Evolutionary conservation across 2,888 invertebrate species (phyloP), one percentile per base, ranked within the genome.

Genomic region (Junonia oenone): DNA sequence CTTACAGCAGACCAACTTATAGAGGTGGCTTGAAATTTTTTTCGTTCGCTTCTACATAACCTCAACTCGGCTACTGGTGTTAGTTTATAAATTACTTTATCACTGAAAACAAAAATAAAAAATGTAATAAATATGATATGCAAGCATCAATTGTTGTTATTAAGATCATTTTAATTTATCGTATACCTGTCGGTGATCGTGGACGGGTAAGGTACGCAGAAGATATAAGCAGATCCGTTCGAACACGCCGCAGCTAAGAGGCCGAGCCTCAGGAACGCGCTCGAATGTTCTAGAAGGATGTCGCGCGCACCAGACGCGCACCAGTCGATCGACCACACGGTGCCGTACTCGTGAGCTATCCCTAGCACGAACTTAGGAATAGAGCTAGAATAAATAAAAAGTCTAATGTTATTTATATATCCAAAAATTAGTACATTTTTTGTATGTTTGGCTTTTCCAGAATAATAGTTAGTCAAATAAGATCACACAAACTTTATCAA

Each of bases 271-370:
- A 69, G 69, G 2, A 76, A 55, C 35, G 59, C 62, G 0, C 52
- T 33, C 22, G 54, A 48, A 37, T 63, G 46, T 5, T 45, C 51
- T 0, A 50, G 59, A 11, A 31, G 67, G 0, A 6, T 4, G 55
- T 93, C 92, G 62, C 92, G 92, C 57, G 92, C 92, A 8, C 95
- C 95, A 0, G 94, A 94, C 5, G 95, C 95, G 75, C 95, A 96
- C 95, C 95, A 96, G 66, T 92, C 93, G 81, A 95, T 81, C 22
- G 91, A 88, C 94, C 94, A 94, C 15, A 94, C 83, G 0, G 92
- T 91, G 8, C 95, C 95, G 63, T 81, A 90, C 29, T 93, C 87
- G 66, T 94, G 93, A 1, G 91, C 92, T 57, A 95, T 72, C 2
- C 91, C 92, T 56, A 94, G 90, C 9, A 83, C 88, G 45, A 94